Conservation (phyloP, 2,888 invertebrate genomes). For the Ichneumoninae sp. region DNA sequence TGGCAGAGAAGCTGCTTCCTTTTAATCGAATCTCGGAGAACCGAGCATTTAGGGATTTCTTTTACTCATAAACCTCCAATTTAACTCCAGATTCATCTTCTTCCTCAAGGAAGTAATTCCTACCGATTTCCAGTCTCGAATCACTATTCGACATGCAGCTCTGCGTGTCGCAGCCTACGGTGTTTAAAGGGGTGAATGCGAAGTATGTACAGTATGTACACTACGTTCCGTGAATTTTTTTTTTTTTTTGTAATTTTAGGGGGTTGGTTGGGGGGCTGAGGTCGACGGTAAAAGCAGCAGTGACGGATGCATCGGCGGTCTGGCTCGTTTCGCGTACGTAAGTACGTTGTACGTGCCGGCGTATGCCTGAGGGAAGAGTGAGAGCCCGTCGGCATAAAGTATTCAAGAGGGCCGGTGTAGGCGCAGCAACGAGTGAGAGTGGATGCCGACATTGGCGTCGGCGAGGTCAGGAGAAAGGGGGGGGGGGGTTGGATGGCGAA, state of each 20-base stretch:
- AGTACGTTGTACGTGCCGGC: constrained; percentile 50
- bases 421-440: constrained; percentile 69
- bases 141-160: neutral
- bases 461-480: constrained; percentile 61
- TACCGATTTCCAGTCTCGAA: neutral
- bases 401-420: constrained; percentile 74
- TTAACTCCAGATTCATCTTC: constrained; percentile 12
- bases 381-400: constrained; percentile 72
- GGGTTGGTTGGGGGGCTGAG: neutral
- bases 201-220: too few relatives aligned
- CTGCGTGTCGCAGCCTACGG: neutral
- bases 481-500: constrained; percentile 15
- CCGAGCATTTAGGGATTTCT: neutral
- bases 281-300: constrained; percentile 21
- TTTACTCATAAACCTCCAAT: constrained; percentile 29
- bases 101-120: constrained; percentile 5
- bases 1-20: too few relatives aligned
- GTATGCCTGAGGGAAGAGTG: constrained; percentile 32
- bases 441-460: constrained; percentile 66
- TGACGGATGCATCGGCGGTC: constrained; percentile 54
- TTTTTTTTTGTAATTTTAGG: neutral
- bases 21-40: too few relatives aligned
- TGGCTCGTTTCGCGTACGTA: constrained; percentile 57
- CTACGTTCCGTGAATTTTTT: constrained; percentile 5
- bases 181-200: neutral